Percentiles rank a stretch among this genome's conserved stretches.
These are phyloP conservation scores for Pristionchus entomophagus DNA, from an alignment of 2,888 invertebrate species.

Conservation along the genomic window DNA sequence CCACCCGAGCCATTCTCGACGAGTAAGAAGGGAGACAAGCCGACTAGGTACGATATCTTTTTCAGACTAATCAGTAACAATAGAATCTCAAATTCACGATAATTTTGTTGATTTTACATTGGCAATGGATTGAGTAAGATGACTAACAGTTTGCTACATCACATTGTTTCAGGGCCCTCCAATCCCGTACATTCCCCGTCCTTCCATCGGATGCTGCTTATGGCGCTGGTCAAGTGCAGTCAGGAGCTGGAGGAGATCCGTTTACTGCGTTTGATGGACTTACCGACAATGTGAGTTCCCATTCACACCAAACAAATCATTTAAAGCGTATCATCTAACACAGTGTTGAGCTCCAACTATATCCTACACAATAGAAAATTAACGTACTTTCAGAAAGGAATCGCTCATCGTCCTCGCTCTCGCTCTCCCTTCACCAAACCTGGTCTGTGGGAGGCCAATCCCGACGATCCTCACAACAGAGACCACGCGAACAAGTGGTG, in stretches of 20 bases:
- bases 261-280: slow-evolving; percentile 60
- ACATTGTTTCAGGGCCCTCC: slow-evolving; percentile 33
- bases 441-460: slow-evolving; percentile 68
- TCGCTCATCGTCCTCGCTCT: slow-evolving; percentile 58
- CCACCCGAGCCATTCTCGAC: neutral
- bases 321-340: too few relatives aligned
- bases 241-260: slow-evolving; percentile 52
- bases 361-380: neutral
- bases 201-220: slow-evolving; percentile 60
- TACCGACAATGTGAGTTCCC: slow-evolving; percentile 55
- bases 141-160: too few relatives aligned
- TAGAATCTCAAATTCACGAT: too few relatives aligned
- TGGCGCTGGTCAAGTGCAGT: slow-evolving; percentile 16
- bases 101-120: too few relatives aligned
- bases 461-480: slow-evolving; percentile 67
- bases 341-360: too few relatives aligned
- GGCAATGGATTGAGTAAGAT: too few relatives aligned
- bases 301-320: neutral
- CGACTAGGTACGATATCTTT: neutral
- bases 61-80: too few relatives aligned
- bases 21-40: neutral
- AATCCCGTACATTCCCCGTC: slow-evolving; percentile 55
- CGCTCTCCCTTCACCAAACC: slow-evolving; percentile 67
- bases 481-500: slow-evolving; percentile 68
- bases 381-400: slow-evolving; percentile 30